A percentile compares a stretch with the other conserved stretches of the same genome.
phyloP scores from a whole-genome alignment of 2,888 invertebrate species.

The Danaus chrysippus region DNA sequence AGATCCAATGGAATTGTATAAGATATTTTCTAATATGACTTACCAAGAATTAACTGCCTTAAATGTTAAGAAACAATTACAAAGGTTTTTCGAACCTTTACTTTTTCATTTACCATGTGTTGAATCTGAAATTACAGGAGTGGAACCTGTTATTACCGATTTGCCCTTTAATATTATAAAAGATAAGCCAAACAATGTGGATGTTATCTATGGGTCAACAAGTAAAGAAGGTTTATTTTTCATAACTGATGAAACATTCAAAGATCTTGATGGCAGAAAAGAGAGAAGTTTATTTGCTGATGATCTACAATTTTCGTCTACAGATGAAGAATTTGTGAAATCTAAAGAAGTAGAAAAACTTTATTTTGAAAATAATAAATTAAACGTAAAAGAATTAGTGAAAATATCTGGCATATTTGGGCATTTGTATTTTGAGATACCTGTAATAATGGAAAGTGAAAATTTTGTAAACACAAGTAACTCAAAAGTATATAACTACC shows the following conservation, averaged over 20 bases:
- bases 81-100: conserved; percentile 60
- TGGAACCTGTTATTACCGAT: conserved; percentile 57
- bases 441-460: conserved; percentile 55
- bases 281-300: conserved; percentile 53
- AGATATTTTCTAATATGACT: conserved; percentile 51
- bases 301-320: conserved; percentile 56
- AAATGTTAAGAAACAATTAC: conserved; percentile 49
- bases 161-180: conserved; percentile 57
- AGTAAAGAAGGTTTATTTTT: conserved; percentile 60
- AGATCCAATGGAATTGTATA: conserved; percentile 58
- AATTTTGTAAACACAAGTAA: conserved; percentile 37
- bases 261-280: conserved; percentile 46
- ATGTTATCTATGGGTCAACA: conserved; percentile 47
- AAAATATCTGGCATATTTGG: conserved; percentile 59
- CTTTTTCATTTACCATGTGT: conserved; percentile 62
- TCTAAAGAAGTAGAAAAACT: conserved; percentile 53
- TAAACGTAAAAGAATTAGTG: conserved; percentile 53
- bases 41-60: conserved; percentile 46
- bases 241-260: conserved; percentile 39
- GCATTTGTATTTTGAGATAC: conserved; percentile 65
- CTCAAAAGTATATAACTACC: conserved; percentile 55
- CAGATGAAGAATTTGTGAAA: conserved; percentile 44
- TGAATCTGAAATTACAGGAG: conserved; percentile 53
- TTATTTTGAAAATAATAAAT: conserved; percentile 68
- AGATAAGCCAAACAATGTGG: conserved; percentile 43